These are phyloP conservation scores for Hybognathus amarus DNA, from an alignment of 2,797 vertebrate species.

Conservation along the genomic window DNA sequence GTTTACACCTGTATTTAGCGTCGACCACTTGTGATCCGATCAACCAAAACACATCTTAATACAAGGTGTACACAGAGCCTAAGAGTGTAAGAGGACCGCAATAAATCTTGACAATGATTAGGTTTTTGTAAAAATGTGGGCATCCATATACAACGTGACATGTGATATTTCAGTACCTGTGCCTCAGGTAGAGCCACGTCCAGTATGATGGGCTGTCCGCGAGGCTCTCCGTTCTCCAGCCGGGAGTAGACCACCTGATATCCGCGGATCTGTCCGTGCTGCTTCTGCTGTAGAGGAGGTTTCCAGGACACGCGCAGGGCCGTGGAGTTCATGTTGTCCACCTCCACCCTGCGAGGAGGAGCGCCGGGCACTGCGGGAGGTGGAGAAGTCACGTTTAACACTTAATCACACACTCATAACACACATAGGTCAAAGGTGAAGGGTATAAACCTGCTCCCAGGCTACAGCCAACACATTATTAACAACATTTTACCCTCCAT, in stretches of 20 bases:
- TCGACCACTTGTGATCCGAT: no score
- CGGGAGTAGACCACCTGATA: constrained; percentile 93
- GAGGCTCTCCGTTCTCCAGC: constrained; percentile 87
- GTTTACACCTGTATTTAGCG: no score
- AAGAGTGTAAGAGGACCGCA: not conserved
- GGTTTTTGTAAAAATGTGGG: not conserved
- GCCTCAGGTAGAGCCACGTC: constrained; percentile 88
- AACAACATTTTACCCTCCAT: not conserved
- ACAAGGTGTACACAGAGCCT: no score
- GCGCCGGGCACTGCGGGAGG: constrained; percentile 82
- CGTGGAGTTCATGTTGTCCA: constrained; percentile 90
- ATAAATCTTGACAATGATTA: not conserved
- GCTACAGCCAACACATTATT: constrained; percentile 9
- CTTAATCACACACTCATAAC: constrained; percentile 1
- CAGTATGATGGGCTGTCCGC: constrained; percentile 85
- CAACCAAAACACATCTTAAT: no score
- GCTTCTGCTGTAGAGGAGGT: constrained; percentile 87
- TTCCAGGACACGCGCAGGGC: constrained; percentile 91
- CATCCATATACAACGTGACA: not conserved
- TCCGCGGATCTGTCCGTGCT: constrained; percentile 91
- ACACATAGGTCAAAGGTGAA: not conserved
- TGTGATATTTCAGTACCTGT: constrained; percentile 79
- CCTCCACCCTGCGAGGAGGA: constrained; percentile 90
- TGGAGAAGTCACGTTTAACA: not conserved
- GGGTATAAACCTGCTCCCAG: constrained; percentile 3